These are phyloP conservation scores for Chlorodrepanis virens DNA, from an alignment of 2,113 vertebrate genomes.

Conservation along the genomic window DNA sequence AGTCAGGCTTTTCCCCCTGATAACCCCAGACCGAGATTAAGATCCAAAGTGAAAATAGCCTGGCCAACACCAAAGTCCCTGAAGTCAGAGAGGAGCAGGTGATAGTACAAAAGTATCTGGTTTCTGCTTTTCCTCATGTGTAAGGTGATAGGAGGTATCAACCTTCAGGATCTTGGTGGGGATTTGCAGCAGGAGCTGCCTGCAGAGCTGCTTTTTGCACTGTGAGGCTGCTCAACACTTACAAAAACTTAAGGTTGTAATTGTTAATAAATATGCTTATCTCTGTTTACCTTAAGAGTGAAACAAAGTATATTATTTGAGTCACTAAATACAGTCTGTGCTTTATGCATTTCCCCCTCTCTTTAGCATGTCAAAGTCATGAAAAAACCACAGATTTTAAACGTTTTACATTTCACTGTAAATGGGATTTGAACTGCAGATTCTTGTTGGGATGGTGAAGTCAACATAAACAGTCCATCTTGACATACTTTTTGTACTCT, in stretches of 20 bases:
- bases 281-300: conserved; percentile 3
- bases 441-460: not conserved
- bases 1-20: not conserved
- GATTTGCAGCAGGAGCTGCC: not conserved
- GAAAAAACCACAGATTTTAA: conserved; percentile 56
- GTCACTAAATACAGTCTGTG: conserved; percentile 21
- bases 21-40: not conserved
- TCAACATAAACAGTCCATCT: not conserved
- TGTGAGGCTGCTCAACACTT: not conserved
- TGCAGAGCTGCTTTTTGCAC: not conserved
- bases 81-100: not conserved
- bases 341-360: not conserved
- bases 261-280: conserved; percentile 42
- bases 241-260: conserved; percentile 19
- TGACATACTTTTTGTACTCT: not conserved
- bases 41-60: not conserved
- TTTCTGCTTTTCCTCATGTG: not conserved
- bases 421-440: conserved; percentile 35
- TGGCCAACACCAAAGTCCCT: not conserved
- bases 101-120: not conserved
- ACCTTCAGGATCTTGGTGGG: not conserved
- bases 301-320: not conserved
- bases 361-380: conserved; percentile 18
- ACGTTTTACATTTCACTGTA: conserved; percentile 1
- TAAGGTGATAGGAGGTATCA: not conserved